Conservation (phyloP, 2,888 invertebrate genomes). For the Latrodectus hesperus region DNA sequence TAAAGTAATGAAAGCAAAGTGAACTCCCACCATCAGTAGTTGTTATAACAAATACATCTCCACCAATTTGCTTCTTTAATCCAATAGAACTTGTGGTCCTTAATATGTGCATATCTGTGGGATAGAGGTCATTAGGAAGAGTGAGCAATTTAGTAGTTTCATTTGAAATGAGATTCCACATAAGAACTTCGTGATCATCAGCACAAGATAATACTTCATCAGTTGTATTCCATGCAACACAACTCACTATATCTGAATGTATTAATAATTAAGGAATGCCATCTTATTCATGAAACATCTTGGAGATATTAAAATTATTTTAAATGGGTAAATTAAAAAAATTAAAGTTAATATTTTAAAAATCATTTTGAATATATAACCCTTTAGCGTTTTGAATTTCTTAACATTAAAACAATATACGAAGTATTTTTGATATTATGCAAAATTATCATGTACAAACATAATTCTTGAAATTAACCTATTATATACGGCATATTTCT, state of each 20-base stretch:
- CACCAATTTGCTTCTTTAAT: constrained; percentile 75
- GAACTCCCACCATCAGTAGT: constrained; percentile 86
- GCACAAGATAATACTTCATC: constrained; percentile 93
- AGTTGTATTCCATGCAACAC: constrained; percentile 93
- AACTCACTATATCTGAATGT: constrained; percentile 84
- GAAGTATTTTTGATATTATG: no score
- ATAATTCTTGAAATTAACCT: no score
- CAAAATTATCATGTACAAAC: no score
- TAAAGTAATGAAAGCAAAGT: constrained; percentile 3
- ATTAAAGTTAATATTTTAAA: no score
- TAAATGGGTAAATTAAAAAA: no score
- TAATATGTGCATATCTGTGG: constrained; percentile 92
- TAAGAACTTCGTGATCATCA: constrained; percentile 92
- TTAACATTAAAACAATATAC: no score
- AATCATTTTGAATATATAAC: no score
- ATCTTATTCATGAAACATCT: not conserved
- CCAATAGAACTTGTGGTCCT: constrained; percentile 76
- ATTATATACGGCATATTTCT: no score
- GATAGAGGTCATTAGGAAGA: constrained; percentile 87
- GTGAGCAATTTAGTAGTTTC: constrained; percentile 86
- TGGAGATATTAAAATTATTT: no score
- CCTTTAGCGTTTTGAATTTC: no score
- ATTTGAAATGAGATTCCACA: constrained; percentile 89
- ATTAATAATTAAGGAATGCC: constrained; percentile 7
- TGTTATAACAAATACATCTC: constrained; percentile 88